These are phyloP conservation scores for Strigamia transsilvanica DNA, from an alignment of 2,888 invertebrate genomes.

Conservation along the genomic window DNA sequence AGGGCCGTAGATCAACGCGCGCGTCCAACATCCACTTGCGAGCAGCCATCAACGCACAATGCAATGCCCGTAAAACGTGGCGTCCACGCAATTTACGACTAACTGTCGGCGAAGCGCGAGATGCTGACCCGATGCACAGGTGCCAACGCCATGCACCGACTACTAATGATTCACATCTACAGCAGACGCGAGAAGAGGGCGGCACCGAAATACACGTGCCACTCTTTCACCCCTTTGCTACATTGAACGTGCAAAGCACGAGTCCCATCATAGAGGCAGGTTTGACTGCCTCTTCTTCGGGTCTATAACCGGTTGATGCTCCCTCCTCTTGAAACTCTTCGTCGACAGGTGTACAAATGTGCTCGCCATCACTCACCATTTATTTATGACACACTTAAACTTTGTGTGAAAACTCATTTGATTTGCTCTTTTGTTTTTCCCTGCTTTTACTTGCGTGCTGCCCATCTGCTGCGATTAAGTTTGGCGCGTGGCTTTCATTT, in stretches of 20 bases:
- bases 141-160: conserved; percentile 5
- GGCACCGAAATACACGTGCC: conserved; percentile 21
- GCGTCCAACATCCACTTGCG: conserved; percentile 26
- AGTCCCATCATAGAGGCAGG: conserved; percentile 20
- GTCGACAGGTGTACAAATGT: conserved; percentile 11
- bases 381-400: conserved; percentile 13
- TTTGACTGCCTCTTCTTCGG: conserved; percentile 12
- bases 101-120: conserved; percentile 20
- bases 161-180: conserved; percentile 16
- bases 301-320: conserved; percentile 30
- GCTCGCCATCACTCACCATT: not conserved
- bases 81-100: conserved; percentile 30
- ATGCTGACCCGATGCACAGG: conserved; percentile 30
- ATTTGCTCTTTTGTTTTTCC: conserved; percentile 21
- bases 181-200: conserved; percentile 21
- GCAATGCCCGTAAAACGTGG: conserved; percentile 30
- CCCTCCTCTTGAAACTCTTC: conserved; percentile 21
- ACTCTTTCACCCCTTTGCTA: conserved; percentile 30
- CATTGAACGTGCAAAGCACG: conserved; percentile 30
- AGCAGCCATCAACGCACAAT: conserved; percentile 30
- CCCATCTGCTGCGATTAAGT: not conserved
- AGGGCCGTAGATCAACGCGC: conserved; percentile 30
- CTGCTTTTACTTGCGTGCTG: not conserved
- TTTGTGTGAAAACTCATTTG: conserved; percentile 16
- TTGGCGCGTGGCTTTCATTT: conserved; percentile 12